These are phyloP conservation scores for Zootoca vivipara DNA, from an alignment of 2,113 vertebrate species.

Conservation along the genomic window DNA sequence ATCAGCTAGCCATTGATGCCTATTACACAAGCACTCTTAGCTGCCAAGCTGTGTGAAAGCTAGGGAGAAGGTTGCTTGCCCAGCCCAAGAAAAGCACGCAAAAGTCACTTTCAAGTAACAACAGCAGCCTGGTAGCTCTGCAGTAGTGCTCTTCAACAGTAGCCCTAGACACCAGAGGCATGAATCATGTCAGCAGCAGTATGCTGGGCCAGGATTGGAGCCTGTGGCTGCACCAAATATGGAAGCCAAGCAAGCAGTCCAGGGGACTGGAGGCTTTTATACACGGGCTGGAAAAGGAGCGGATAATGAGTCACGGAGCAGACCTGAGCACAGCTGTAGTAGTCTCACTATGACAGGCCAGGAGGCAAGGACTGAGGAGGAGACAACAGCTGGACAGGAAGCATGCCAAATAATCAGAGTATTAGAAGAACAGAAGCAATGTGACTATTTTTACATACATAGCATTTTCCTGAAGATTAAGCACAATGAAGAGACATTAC, in stretches of 20 bases:
- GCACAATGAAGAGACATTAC: conserved; percentile 51
- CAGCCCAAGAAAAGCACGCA: background rate
- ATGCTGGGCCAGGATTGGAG: background rate
- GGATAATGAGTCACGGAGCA: conserved; percentile 28
- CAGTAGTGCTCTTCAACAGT: conserved; percentile 47
- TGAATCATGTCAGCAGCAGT: background rate
- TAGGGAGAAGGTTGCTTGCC: background rate
- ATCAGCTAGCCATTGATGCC: no score
- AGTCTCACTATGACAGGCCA: background rate
- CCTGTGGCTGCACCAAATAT: background rate
- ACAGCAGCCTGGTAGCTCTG: conserved; percentile 48
- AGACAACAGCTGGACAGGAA: conserved; percentile 62
- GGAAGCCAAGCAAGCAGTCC: fast-evolving
- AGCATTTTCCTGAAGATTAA: conserved; percentile 39
- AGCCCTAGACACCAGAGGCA: conserved; percentile 8
- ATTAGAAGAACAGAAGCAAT: conserved; percentile 28
- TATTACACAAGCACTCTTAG: background rate
- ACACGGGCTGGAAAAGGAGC: background rate
- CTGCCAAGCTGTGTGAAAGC: background rate
- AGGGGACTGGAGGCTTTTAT: fast-evolving
- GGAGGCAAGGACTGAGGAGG: background rate
- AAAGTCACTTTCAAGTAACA: background rate
- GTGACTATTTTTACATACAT: conserved; percentile 32
- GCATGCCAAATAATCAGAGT: conserved; percentile 42
- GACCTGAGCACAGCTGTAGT: conserved; percentile 44